Percentiles rank a stretch among this genome's conserved stretches.
Evolutionary conservation across 2,113 vertebrate species (phyloP).

Genomic region (Ptyas mucosa): DNA sequence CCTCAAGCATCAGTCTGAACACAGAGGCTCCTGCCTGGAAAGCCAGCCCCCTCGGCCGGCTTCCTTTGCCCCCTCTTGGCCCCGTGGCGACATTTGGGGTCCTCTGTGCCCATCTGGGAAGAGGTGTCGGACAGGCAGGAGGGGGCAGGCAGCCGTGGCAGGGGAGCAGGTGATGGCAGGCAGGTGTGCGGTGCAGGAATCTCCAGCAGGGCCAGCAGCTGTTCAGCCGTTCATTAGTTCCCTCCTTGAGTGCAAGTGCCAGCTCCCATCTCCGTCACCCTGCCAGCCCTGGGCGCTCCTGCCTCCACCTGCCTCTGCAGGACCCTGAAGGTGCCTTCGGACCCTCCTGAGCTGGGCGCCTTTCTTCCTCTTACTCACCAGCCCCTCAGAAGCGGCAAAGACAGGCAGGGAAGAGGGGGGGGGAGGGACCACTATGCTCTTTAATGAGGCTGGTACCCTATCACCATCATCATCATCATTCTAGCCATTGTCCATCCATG

Average conservation of each 20-base stretch:
- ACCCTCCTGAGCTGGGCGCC: background rate
- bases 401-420: background rate
- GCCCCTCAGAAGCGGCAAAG: background rate
- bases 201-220: constrained; percentile 14
- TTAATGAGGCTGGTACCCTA: background rate
- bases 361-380: too few species aligned
- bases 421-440: background rate
- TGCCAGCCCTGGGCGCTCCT: background rate
- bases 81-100: background rate
- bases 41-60: background rate
- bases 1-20: background rate
- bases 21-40: background rate
- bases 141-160: background rate
- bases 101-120: background rate
- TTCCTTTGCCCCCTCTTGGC: background rate
- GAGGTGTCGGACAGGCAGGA: background rate
- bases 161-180: background rate
- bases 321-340: background rate
- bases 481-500: background rate
- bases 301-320: background rate
- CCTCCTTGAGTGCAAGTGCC: background rate
- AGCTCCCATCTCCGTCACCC: constrained; percentile 16
- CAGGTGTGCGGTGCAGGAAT: background rate
- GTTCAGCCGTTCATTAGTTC: constrained; percentile 8
- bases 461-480: background rate